phyloP scores from a whole-genome alignment of 2,113 vertebrate species.

The Neotoma lepida region DNA sequence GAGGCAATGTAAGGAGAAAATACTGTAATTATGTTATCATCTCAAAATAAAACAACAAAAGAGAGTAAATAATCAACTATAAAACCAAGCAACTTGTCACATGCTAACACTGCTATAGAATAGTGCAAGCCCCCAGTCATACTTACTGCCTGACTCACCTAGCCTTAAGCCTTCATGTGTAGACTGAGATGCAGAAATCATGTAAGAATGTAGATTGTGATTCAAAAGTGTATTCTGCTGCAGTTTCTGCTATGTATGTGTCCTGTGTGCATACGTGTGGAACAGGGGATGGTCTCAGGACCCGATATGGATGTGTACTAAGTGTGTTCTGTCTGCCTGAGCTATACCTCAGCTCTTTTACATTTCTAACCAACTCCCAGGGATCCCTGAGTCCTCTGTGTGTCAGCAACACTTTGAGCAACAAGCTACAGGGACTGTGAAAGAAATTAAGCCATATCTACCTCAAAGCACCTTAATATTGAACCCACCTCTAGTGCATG shows the following conservation, averaged over 20 bases:
- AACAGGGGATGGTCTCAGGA: too few species aligned
- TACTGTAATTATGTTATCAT: neutral
- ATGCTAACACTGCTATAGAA: too few species aligned
- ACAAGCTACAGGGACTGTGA: neutral
- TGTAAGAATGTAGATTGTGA: neutral
- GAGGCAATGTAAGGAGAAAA: neutral
- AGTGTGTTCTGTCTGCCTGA: neutral
- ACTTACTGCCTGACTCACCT: neutral
- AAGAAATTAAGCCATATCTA: neutral
- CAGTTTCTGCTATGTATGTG: neutral
- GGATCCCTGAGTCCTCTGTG: neutral
- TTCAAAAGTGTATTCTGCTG: neutral
- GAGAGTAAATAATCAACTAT: neutral
- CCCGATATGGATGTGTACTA: too few species aligned
- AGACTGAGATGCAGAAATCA: neutral
- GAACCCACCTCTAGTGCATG: neutral
- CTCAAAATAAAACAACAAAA: neutral
- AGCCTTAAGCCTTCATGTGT: neutral
- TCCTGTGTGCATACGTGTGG: neutral
- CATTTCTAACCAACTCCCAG: neutral
- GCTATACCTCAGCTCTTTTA: neutral
- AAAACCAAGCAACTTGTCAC: neutral
- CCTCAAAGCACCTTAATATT: neutral
- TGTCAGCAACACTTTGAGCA: neutral
- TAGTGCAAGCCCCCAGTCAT: neutral